Evolutionary conservation across 2,888 invertebrate species (phyloP).

Genomic region (Teleogryllus oceanicus): DNA sequence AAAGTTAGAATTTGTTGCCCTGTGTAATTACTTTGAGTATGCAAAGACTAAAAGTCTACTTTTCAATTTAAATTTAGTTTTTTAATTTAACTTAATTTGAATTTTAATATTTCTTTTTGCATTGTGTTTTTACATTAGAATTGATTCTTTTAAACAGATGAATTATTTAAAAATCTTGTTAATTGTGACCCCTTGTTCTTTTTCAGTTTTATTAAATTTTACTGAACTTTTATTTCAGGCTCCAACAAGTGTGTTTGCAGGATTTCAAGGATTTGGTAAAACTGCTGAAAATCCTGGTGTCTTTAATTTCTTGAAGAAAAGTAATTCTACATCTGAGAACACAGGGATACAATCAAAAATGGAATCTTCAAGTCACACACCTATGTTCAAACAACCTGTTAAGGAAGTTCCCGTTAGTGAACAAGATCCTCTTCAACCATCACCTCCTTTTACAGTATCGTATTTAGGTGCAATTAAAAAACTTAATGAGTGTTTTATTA

Average conservation of each 20-base stretch:
- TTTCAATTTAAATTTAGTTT: too few species aligned
- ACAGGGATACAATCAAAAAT: not conserved
- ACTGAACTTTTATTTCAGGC: not conserved
- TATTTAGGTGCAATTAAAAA: slow-evolving; percentile 53
- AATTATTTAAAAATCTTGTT: too few species aligned
- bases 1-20: too few species aligned
- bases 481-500: slow-evolving; percentile 74
- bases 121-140: too few species aligned
- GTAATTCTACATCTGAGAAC: not conserved
- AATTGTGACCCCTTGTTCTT: too few species aligned
- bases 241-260: not conserved
- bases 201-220: too few species aligned
- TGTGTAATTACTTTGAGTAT: too few species aligned
- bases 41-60: too few species aligned
- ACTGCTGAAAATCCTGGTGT: not conserved
- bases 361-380: not conserved
- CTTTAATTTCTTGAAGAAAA: not conserved
- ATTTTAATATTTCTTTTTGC: too few species aligned
- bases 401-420: not conserved
- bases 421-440: not conserved
- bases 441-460: not conserved
- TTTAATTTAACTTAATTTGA: too few species aligned
- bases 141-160: too few species aligned
- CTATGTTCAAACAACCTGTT: not conserved
- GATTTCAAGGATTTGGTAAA: slow-evolving; percentile 8